Evolutionary conservation across 2,113 vertebrate genomes (phyloP).

Genomic region (Ancistrus triradiatus): DNA sequence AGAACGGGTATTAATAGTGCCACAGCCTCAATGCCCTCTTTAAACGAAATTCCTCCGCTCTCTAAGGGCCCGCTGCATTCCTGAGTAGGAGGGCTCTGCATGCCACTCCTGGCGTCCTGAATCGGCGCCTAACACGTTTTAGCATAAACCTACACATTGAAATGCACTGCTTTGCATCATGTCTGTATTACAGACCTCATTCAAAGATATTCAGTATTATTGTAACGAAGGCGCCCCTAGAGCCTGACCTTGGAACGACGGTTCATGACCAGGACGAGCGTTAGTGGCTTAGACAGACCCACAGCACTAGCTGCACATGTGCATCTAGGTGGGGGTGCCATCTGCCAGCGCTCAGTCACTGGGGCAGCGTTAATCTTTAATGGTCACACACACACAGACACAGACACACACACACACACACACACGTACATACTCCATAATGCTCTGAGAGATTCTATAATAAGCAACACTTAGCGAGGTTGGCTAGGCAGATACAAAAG

Average conservation of each 20-base stretch:
- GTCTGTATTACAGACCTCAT: not conserved
- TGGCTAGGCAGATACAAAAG: not conserved
- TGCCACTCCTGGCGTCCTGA: not conserved
- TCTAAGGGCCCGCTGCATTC: constrained; percentile 23
- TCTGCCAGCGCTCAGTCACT: constrained; percentile 8
- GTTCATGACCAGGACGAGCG: constrained; percentile 1
- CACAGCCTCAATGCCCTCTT: constrained; percentile 12
- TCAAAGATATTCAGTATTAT: not conserved
- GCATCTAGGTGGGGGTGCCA: constrained; percentile 8
- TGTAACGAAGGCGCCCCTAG: too few relatives aligned
- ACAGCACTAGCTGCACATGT: not conserved
- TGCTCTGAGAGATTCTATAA: constrained; percentile 18
- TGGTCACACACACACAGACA: constrained; percentile 7
- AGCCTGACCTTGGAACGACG: not conserved
- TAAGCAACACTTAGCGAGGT: constrained; percentile 14
- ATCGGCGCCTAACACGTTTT: not conserved
- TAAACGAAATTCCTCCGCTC: constrained; percentile 26
- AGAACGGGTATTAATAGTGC: constrained; percentile 18
- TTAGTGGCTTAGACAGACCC: not conserved
- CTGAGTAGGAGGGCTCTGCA: constrained; percentile 29
- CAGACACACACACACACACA: constrained; percentile 17
- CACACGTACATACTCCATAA: constrained; percentile 3
- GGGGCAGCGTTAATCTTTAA: constrained; percentile 36
- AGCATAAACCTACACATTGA: constrained; percentile 4
- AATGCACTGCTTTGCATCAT: not conserved